Percentiles rank a stretch among this genome's conserved stretches.
Conservation (phyloP, 2,888 invertebrate genomes). For the Harmothoe impar region DNA sequence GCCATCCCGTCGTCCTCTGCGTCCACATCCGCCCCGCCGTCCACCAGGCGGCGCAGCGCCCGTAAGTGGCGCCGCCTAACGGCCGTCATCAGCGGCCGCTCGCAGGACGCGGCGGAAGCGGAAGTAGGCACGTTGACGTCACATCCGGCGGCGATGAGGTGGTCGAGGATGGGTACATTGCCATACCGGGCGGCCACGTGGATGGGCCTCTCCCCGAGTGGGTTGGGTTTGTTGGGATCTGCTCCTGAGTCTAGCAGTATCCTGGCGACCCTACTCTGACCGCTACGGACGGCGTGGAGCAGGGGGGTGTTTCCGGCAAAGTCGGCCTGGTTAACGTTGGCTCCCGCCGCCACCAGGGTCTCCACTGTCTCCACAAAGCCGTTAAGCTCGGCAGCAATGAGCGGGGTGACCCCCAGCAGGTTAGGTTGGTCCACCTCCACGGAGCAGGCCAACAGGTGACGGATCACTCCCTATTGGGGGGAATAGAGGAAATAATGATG, state of each 20-base stretch:
- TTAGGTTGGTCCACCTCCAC: constrained; percentile 34
- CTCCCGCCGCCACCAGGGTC: constrained; percentile 21
- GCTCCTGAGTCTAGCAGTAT: constrained; percentile 16
- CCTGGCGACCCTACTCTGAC: not conserved
- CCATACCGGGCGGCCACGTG: constrained; percentile 58
- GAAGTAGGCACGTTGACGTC: constrained; percentile 23
- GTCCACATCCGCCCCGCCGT: constrained; percentile 52
- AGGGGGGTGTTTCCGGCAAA: constrained; percentile 53
- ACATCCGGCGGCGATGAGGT: constrained; percentile 38
- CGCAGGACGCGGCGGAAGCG: not conserved
- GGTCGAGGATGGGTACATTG: constrained; percentile 54
- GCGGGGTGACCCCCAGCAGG: not conserved
- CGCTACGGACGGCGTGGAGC: constrained; percentile 48
- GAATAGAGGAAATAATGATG: not conserved
- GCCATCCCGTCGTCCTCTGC: not conserved
- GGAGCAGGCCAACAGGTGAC: not conserved
- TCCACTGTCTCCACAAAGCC: constrained; percentile 37
- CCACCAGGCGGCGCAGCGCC: constrained; percentile 27
- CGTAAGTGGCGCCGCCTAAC: constrained; percentile 38
- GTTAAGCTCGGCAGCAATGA: constrained; percentile 19
- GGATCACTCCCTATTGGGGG: not conserved
- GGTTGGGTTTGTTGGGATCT: constrained; percentile 53
- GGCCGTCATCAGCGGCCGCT: constrained; percentile 23
- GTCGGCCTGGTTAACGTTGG: constrained; percentile 52
- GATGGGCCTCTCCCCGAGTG: constrained; percentile 26